Evolutionary conservation across 1,140 invertebrate species (phyloP).

Genomic region (Triops cancriformis): DNA sequence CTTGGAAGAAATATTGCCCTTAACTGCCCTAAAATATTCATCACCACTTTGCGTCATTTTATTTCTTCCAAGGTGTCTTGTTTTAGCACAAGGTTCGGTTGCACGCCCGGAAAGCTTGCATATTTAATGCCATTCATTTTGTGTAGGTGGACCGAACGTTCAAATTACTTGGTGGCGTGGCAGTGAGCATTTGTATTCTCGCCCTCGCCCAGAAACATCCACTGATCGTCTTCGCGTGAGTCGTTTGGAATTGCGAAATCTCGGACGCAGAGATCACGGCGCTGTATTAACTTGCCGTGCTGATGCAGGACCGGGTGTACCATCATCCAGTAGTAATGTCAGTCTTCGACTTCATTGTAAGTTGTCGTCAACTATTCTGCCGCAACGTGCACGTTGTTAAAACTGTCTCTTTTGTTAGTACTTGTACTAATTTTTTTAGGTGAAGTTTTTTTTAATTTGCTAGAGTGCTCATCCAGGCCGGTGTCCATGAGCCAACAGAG

Average conservation of each 20-base stretch:
- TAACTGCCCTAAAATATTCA: too few species aligned
- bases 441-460: too few species aligned
- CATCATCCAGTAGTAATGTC: conserved; percentile 18
- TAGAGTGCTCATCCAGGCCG: too few species aligned
- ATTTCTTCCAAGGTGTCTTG: too few species aligned
- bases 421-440: neutral
- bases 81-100: too few species aligned
- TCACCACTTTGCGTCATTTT: too few species aligned
- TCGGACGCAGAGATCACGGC: conserved; percentile 21
- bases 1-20: too few species aligned
- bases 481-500: too few species aligned
- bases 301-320: conserved; percentile 14
- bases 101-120: too few species aligned
- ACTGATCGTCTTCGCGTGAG: conserved; percentile 7
- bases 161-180: conserved; percentile 16
- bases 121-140: neutral
- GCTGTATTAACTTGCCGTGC: conserved; percentile 18
- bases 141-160: neutral
- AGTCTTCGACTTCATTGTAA: conserved; percentile 23
- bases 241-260: neutral
- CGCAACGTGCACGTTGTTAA: neutral
- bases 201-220: neutral
- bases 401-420: neutral
- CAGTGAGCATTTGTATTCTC: neutral
- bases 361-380: neutral